phyloP scores from a whole-genome alignment of 2,113 vertebrate species.

The Scatophagus argus region DNA sequence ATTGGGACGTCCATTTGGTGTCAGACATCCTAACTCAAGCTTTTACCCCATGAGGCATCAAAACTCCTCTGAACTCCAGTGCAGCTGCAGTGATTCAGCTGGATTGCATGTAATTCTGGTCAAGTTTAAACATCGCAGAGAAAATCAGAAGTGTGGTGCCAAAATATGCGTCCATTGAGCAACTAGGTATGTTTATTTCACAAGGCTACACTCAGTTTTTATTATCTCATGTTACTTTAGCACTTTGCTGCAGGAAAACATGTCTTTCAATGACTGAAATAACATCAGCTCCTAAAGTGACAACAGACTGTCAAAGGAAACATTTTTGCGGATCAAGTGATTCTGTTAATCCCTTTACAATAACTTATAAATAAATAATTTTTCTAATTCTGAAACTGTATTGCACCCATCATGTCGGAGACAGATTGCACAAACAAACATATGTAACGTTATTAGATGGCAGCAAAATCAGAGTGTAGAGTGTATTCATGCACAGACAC shows the following conservation, averaged over 20 bases:
- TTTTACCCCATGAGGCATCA: background rate
- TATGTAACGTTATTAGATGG: background rate
- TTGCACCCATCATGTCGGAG: background rate
- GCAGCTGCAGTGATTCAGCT: background rate
- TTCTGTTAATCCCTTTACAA: background rate
- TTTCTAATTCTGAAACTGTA: background rate
- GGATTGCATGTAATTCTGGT: background rate
- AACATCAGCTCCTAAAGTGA: background rate
- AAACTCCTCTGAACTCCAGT: background rate
- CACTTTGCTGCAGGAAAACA: background rate
- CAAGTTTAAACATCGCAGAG: background rate
- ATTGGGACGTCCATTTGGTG: background rate
- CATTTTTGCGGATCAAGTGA: background rate
- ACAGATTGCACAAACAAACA: background rate
- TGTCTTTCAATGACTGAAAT: background rate
- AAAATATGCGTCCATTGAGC: background rate
- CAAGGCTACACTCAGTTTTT: no score
- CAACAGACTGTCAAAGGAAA: background rate
- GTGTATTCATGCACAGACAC: slow-evolving; percentile 31
- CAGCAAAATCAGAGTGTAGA: background rate
- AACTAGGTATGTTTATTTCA: background rate
- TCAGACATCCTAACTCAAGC: background rate
- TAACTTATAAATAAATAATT: no score
- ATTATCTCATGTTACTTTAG: background rate
- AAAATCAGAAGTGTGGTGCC: no score